phyloP scores from a whole-genome alignment of 2,797 vertebrate species.

The Australoheros facetus region DNA sequence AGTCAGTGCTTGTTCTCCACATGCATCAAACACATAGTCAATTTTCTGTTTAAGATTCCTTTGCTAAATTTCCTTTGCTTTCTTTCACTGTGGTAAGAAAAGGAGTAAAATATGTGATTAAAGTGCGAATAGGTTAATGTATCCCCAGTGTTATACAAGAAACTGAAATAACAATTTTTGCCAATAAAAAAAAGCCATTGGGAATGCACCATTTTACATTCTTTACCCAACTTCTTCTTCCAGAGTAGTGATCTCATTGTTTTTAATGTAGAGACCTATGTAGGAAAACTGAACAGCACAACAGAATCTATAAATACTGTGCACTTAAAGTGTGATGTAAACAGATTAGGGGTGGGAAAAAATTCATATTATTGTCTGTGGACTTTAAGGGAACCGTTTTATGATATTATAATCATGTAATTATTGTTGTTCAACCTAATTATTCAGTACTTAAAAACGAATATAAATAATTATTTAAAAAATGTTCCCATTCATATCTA shows the following conservation, averaged over 20 bases:
- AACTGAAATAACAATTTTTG: background rate
- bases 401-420: background rate
- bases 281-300: accelerated
- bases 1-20: background rate
- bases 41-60: background rate
- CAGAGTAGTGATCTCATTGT: background rate
- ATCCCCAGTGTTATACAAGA: background rate
- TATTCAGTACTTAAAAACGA: background rate
- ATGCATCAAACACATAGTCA: background rate
- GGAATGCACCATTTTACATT: background rate
- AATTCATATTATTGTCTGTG: background rate
- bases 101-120: accelerated
- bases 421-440: background rate
- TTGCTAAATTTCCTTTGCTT: background rate
- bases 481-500: background rate
- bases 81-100: background rate
- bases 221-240: background rate
- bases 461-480: background rate
- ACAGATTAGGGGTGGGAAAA: background rate
- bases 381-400: background rate
- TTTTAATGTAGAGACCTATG: background rate
- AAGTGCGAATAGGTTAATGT: background rate
- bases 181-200: background rate
- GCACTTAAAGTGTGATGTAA: background rate
- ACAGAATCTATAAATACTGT: background rate